A percentile compares a stretch with the other conserved stretches of the same genome.
These are phyloP conservation scores for Aspidiotus destructor DNA, from an alignment of 2,888 invertebrate genomes.

Conservation along the genomic window DNA sequence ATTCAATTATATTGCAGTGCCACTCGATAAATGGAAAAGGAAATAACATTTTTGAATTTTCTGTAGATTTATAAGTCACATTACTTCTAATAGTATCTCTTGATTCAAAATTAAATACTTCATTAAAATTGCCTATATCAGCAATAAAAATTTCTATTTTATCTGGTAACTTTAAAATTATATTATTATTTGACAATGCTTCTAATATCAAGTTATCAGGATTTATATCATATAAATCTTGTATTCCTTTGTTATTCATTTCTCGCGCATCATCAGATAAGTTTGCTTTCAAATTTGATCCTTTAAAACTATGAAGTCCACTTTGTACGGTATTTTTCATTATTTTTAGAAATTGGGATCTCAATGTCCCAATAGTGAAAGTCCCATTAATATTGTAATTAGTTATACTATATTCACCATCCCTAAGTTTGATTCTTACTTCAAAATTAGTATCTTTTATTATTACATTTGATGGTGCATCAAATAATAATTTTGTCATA, in stretches of 20 bases:
- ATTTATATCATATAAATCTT: slow-evolving; percentile 4
- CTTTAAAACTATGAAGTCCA: slow-evolving; percentile 1
- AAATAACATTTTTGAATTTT: too few relatives aligned
- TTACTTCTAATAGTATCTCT: too few relatives aligned
- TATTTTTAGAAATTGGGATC: slow-evolving; percentile 4
- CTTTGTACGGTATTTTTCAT: not conserved
- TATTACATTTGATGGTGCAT: slow-evolving; percentile 1
- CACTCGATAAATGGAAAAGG: too few relatives aligned
- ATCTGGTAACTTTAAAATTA: too few relatives aligned
- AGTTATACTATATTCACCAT: not conserved
- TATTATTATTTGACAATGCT: too few relatives aligned
- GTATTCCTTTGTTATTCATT: not conserved
- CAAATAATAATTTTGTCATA: slow-evolving; percentile 1
- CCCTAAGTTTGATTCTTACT: not conserved
- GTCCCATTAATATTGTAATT: not conserved
- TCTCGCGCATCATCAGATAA: slow-evolving; percentile 2
- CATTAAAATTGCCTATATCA: too few relatives aligned
- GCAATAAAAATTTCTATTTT: too few relatives aligned
- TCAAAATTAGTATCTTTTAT: slow-evolving; percentile 1
- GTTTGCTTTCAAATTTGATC: not conserved
- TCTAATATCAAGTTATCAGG: not conserved
- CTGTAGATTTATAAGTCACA: too few relatives aligned
- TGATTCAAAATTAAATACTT: too few relatives aligned
- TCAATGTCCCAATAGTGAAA: slow-evolving; percentile 4
- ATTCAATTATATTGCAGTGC: too few relatives aligned